These are phyloP conservation scores for Pycnonotus jocosus DNA, from an alignment of 2,113 vertebrate genomes.

Conservation along the genomic window DNA sequence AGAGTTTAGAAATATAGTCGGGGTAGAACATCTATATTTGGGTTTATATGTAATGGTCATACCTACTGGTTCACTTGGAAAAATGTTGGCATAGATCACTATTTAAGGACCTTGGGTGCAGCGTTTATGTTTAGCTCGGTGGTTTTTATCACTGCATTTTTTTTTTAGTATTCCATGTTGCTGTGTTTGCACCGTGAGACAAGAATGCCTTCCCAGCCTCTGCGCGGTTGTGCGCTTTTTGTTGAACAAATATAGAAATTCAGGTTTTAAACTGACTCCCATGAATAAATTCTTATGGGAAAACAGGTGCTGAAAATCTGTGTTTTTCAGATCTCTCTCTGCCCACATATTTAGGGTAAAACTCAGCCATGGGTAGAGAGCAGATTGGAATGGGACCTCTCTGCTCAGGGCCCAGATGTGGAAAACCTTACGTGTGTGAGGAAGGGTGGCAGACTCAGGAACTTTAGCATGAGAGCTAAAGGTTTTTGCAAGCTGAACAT, in stretches of 20 bases:
- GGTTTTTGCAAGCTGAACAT: background rate
- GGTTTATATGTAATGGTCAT: conserved; percentile 9
- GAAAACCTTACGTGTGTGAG: background rate
- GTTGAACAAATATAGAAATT: background rate
- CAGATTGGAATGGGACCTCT: background rate
- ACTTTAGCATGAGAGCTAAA: background rate
- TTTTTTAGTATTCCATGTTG: background rate
- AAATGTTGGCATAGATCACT: background rate
- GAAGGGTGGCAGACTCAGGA: background rate
- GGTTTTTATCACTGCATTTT: background rate
- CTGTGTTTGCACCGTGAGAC: background rate
- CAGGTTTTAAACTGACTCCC: background rate
- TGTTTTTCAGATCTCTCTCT: background rate
- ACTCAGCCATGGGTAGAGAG: background rate
- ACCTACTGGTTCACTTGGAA: background rate
- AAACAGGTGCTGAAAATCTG: background rate
- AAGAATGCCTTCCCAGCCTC: background rate
- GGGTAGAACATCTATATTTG: conserved; percentile 39
- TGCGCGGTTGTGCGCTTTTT: accelerated
- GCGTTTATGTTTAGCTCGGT: background rate
- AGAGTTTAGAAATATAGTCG: background rate
- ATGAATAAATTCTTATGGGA: background rate
- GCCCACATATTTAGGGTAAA: background rate
- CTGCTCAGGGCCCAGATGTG: background rate
- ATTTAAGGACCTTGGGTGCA: background rate